These are phyloP conservation scores for Adoxophyes honmai DNA, from an alignment of 1,140 invertebrate species.

Conservation along the genomic window DNA sequence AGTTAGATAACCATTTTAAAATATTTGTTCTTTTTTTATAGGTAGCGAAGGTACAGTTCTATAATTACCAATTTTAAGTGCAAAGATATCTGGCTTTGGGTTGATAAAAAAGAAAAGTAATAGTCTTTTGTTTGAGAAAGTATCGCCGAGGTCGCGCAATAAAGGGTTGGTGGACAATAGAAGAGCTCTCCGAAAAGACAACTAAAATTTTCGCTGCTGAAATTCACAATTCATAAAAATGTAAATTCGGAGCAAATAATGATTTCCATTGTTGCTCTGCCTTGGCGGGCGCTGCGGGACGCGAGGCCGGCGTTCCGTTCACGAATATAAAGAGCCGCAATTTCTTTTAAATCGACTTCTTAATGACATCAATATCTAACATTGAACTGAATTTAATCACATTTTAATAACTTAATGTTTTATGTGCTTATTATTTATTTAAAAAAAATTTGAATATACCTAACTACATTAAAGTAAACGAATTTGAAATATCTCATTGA, in stretches of 20 bases:
- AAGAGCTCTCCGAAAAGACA: conserved; percentile 2
- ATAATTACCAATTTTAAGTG: too few relatives aligned
- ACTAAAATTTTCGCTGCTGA: neutral
- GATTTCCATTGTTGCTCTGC: neutral
- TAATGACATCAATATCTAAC: too few relatives aligned
- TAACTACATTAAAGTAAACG: too few relatives aligned
- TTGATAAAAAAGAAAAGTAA: neutral
- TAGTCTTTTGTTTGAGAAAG: conserved; percentile 1
- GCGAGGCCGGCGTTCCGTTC: neutral
- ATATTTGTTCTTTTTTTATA: neutral
- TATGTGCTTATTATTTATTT: too few relatives aligned
- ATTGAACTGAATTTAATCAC: too few relatives aligned
- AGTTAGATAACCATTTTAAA: neutral
- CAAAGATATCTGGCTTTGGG: too few relatives aligned
- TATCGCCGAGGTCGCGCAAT: neutral
- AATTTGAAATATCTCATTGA: too few relatives aligned
- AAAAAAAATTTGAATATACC: too few relatives aligned
- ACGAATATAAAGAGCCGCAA: too few relatives aligned
- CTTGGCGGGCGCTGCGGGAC: neutral
- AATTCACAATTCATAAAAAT: neutral
- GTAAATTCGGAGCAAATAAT: conserved; percentile 1
- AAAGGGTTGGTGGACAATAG: conserved; percentile 6
- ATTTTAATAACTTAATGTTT: too few relatives aligned
- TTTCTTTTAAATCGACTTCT: too few relatives aligned
- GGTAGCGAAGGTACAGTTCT: too few relatives aligned